phyloP scores from a whole-genome alignment of 2,113 vertebrate species.

The Campylorhamphus procurvoides region DNA sequence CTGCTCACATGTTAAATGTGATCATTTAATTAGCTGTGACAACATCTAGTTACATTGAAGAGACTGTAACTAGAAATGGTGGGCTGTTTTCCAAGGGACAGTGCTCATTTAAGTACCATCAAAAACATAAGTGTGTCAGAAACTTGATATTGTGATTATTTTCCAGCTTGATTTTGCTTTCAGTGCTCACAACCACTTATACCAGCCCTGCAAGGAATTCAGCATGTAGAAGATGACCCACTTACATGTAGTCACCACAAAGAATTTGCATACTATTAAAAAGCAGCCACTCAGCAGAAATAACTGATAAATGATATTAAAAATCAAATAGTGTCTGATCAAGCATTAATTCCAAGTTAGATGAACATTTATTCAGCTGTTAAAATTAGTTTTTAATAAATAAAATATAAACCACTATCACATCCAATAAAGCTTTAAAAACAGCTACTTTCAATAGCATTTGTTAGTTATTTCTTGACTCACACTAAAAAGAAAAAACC shows the following conservation, averaged over 20 bases:
- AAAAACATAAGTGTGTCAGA: neutral
- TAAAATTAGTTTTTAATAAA: neutral
- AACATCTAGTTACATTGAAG: neutral
- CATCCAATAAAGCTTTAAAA: neutral
- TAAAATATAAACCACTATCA: neutral
- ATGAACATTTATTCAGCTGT: neutral
- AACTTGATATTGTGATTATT: neutral
- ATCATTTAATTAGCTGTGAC: neutral
- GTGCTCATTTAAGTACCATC: neutral
- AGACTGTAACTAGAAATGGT: neutral
- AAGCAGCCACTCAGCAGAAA: neutral
- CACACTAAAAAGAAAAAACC: neutral
- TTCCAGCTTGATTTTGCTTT: neutral
- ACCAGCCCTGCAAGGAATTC: neutral
- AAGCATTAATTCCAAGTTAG: neutral
- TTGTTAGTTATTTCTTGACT: neutral
- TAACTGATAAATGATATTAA: neutral
- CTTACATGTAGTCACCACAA: accelerated
- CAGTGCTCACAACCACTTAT: neutral
- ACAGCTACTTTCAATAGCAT: neutral
- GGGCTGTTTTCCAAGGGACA: neutral
- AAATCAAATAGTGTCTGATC: neutral
- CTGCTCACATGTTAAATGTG: neutral
- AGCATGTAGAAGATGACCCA: neutral
- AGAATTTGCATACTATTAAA: neutral